Base-by-base conservation (phyloP, 2,888 invertebrate genomes). In the Lydus trimaculatus region DNA sequence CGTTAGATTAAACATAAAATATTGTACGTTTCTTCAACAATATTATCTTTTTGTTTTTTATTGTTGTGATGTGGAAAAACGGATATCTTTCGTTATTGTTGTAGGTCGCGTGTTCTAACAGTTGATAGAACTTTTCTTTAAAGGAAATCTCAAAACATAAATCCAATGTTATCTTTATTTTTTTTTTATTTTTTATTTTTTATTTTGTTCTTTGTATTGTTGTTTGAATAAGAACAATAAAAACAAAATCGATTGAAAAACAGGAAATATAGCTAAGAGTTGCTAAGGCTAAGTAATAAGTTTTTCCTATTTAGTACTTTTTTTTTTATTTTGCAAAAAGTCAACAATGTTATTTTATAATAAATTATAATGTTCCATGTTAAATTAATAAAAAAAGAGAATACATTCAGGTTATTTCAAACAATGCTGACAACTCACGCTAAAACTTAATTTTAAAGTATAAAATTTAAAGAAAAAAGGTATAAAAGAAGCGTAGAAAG, bases 371-470 rank as follows among this genome's bases (percentile, higher is more conserved):
- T 48, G 8, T 43, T 43, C 43, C 43, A 43, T 43, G 43, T 43
- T n/a, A 39, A 6, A 39, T n/a, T 43, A 43, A 43, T 17, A 6
- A 2, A 43, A 43, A 8, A 5, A 43, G 11, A 43, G 43, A 6
- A 33, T 33, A 33, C 8, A 43, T 17, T 43, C 17, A 7, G n/a
- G 17, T 43, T 13, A 20, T 20, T 48, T 48, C 9, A 48, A 20
- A 48, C 20, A 48, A 48, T 48, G 48, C 23, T 58, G 48, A 39
- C 59, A 63, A 48, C 62, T 58, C 66, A 66, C 66, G 66, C 66
- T 48, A 66, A 58, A 66, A 25, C 58, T 59, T 33, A 66, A 66
- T 66, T 66, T 62, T 58, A 63, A 66, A 66, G 43, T 59, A 65
- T 61, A 48, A 20, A 48, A 2, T 2, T 48, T 48, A 7, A 1